Evolutionary conservation across 1,140 invertebrate species (phyloP).

Genomic region (Drosophila tristis): DNA sequence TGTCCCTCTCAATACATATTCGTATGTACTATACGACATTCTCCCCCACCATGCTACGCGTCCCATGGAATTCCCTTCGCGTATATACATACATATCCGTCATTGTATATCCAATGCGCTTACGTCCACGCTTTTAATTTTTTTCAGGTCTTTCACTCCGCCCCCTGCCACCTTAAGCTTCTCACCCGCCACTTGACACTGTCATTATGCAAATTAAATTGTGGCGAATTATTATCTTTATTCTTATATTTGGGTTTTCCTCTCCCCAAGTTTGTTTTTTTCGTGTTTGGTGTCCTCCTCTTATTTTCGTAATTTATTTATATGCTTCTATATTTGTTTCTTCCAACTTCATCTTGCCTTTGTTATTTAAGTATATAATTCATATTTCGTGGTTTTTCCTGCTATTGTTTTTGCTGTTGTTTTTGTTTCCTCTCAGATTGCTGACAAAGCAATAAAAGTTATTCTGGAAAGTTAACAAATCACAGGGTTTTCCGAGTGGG

Average conservation of each 20-base stretch:
- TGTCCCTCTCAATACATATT: not conserved
- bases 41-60: no score
- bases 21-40: not conserved
- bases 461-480: slow-evolving; percentile 72
- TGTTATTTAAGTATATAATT: slow-evolving; percentile 69
- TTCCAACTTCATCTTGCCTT: slow-evolving; percentile 18
- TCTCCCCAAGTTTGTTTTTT: slow-evolving; percentile 3
- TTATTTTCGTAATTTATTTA: slow-evolving; percentile 73
- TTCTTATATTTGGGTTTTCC: slow-evolving; percentile 40
- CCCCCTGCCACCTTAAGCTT: not conserved
- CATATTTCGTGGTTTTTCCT: slow-evolving; percentile 61
- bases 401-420: slow-evolving; percentile 6
- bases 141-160: slow-evolving; percentile 21
- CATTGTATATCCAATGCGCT: no score
- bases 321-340: slow-evolving; percentile 49
- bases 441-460: slow-evolving; percentile 75
- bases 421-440: slow-evolving; percentile 38
- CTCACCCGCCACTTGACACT: slow-evolving; percentile 62
- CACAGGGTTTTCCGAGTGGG: slow-evolving; percentile 41
- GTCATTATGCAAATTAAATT: slow-evolving; percentile 83
- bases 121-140: slow-evolving; percentile 51
- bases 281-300: slow-evolving; percentile 19
- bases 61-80: no score
- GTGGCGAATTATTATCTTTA: slow-evolving; percentile 80
- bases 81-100: no score